Evolutionary conservation across 2,888 invertebrate genomes (phyloP), one percentile per base, ranked within the genome.

Genomic region (Drosophila formosana): DNA sequence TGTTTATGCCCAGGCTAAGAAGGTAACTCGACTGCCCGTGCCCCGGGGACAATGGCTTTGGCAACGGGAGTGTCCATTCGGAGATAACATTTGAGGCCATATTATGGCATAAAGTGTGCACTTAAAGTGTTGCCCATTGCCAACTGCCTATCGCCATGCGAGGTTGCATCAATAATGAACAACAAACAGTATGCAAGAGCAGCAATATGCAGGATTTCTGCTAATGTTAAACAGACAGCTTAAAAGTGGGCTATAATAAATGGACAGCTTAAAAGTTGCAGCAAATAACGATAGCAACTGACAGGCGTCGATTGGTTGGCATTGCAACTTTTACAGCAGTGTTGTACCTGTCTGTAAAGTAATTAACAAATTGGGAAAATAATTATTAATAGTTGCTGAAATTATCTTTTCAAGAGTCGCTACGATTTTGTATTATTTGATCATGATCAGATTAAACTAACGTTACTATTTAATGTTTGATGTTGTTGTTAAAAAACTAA

Each of bases 61-160:
- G 6, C 41, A 56, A 62, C 45, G 62, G 45, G 47, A 52, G 56
- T 72, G 66, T 46, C 66, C 66, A 60, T 62, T 52, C 62, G 80
- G 88, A 85, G 88, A 82, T 82, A 88, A 80, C 83, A 64, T 75
- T 81, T 61, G 62, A 57, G 63, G 56, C 51, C 71, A 82, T 62
- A 53, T 26, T 45, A 58, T 61, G 57, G 73, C 77, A 85, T 88
- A 76, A 85, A 82, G 69, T 74, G 86, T 64, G 67, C 64, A 86
- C 88, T 83, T 83, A 66, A 88, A 83, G 72, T 79, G 71, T 58
- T 70, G 56, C 65, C 45, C 5, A 45, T 56, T 60, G 58, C 9
- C 64, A 23, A 39, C 11, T 50, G 50, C 49, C 58, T 26, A 43
- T 45, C 51, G 45, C 34, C 57, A 60, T 68, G 34, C 34, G 4